Evolutionary conservation across 2,797 vertebrate species (phyloP), one percentile per base, ranked within the genome.

Genomic region (Oryzias dopingdopingensis): DNA sequence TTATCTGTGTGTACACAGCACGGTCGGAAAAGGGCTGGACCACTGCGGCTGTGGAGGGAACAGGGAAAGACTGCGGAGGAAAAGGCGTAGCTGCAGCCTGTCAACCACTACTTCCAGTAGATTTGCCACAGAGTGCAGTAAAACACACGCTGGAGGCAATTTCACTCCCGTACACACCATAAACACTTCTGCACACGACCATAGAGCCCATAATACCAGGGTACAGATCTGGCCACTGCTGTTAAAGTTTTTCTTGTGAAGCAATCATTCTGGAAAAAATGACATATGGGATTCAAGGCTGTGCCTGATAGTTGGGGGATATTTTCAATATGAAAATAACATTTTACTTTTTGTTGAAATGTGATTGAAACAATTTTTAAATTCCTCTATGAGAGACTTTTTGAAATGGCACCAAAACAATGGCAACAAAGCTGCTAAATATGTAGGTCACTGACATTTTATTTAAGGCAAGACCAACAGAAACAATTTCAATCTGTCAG

Each of bases 11-110:
- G 64, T 74, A 44, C 67, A 47, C 42, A 65, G 69, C 43, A 58
- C 46, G 52, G 62, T 79, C 79, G 85, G 87, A 90, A 91, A 86
- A 60, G 59, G 80, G 76, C 49, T 82, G 74, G 68, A 78, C 79
- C 52, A 50, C 68, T 68, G 57, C 24, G 12, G 75, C 79, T 57
- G 72, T 86, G 83, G 84, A 89, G 88, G 77, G 87, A 85, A 78
- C 83, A 74, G 61, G 75, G 88, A 86, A 86, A 73, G 83, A 88
- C 85, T 77, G 74, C 45, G 55, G 74, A 90, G 90, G 90, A 91
- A 92, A 90, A 90, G 92, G 89, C 57, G 88, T 89, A 73, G 71
- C 72, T 76, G 70, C 73, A 61, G 69, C 59, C 60, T 80, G 72
- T 83, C 65, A 53, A 79, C 56, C 53, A 59, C 71, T 50, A 74